Conservation (phyloP, 2,797 vertebrate species). For the Ctenosaura bakeri region DNA sequence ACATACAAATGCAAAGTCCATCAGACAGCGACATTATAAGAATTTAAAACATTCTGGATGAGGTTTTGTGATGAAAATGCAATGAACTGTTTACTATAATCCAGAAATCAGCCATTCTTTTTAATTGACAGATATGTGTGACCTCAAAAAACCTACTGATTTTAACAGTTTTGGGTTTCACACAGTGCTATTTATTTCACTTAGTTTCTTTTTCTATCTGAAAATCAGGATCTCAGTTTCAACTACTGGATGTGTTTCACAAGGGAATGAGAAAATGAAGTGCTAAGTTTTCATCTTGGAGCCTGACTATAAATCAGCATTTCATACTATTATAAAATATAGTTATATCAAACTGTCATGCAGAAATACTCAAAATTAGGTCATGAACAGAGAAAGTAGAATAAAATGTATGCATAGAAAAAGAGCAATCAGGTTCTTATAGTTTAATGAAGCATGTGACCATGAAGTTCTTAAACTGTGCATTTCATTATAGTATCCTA, state of each 20-base stretch:
- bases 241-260: slow-evolving; percentile 1
- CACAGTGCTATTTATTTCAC: slow-evolving; percentile 10
- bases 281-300: slow-evolving; percentile 18
- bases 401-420: not conserved
- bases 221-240: slow-evolving; percentile 7
- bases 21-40: not conserved
- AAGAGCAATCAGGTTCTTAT: not conserved
- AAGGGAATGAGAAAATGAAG: slow-evolving; percentile 3
- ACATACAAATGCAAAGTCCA: slow-evolving; percentile 21
- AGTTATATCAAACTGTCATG: slow-evolving; percentile 2
- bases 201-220: not conserved
- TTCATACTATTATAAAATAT: slow-evolving; percentile 17
- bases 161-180: slow-evolving; percentile 24
- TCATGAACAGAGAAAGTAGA: not conserved
- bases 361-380: not conserved
- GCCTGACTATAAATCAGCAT: slow-evolving; percentile 15
- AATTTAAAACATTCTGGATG: slow-evolving; percentile 7
- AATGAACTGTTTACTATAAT: not conserved
- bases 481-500: not conserved
- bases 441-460: not conserved
- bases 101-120: slow-evolving; percentile 10
- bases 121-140: not conserved
- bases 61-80: not conserved
- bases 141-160: not conserved
- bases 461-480: not conserved